These are phyloP conservation scores for Cotesia glomerata DNA, from an alignment of 1,140 invertebrate genomes.

Conservation along the genomic window DNA sequence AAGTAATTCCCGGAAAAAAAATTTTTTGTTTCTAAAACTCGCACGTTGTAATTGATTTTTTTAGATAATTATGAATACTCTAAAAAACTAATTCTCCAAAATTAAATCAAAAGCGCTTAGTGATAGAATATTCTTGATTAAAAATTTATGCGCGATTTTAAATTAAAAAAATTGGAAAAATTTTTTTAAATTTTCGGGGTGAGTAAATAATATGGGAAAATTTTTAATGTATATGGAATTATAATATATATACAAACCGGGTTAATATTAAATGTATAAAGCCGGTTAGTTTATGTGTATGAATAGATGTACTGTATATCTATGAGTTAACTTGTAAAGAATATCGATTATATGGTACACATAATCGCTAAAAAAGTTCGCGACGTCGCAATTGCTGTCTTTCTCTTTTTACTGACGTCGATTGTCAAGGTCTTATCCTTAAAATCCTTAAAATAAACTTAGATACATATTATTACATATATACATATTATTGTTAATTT, in stretches of 20 bases:
- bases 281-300: not conserved
- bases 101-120: too few relatives aligned
- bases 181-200: too few relatives aligned
- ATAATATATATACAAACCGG: not conserved
- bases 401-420: conserved; percentile 36
- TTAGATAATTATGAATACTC: too few relatives aligned
- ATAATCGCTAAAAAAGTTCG: not conserved
- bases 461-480: conserved; percentile 26
- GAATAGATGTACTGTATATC: not conserved
- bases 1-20: too few relatives aligned
- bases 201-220: too few relatives aligned
- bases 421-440: conserved; percentile 42
- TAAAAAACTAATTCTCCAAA: too few relatives aligned
- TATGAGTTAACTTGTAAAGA: not conserved
- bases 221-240: too few relatives aligned
- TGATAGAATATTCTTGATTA: too few relatives aligned
- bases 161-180: too few relatives aligned
- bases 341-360: not conserved
- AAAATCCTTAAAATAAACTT: conserved; percentile 39
- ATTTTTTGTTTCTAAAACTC: too few relatives aligned
- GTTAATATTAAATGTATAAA: not conserved
- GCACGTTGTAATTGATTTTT: too few relatives aligned
- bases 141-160: too few relatives aligned
- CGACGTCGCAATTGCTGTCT: conserved; percentile 34
- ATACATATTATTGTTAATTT: not conserved